Evolutionary conservation across 2,797 vertebrate species (phyloP), one percentile per base, ranked within the genome.

Genomic region (Vespertilio murinus): DNA sequence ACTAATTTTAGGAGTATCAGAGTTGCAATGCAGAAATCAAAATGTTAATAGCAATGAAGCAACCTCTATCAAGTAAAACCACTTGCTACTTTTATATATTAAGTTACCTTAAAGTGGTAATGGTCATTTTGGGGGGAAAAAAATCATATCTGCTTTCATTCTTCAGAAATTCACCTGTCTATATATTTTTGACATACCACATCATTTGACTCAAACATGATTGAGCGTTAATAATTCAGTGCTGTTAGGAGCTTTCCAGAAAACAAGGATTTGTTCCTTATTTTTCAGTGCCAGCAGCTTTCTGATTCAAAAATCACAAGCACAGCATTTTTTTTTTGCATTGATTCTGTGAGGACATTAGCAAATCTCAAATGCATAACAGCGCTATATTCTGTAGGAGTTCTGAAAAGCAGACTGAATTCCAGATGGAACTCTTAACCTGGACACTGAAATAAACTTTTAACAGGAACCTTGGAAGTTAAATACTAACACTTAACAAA

Each of bases 301-400:
- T 95, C 86, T 96, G 91, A 95, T 96, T 96, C 80, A 95, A 95
- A 95, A 97, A 96, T 93, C 74, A 95, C 38, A 90, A 95, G 3
- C 18, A 3, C 71, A 96, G 96, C 86, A 96, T 47, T 64, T 94
- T 94, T 49, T 94, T 54, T 92, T 88, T 91, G 3, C 47, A 95
- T 84, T 71, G 80, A 90, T 42, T 97, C 49, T 91, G 56, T 49
- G 80, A 96, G 90, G 6, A 33, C 80, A 96, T 96, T 96, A 96
- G 92, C 93, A 94, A 96, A 96, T 95, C 69, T 90, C 93, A 97
- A 96, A 94, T 71, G 94, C 96, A 97, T 73, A 96, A 25, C 69
- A 79, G 1, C 6, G 94, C 83, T 80, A 33, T 6, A 82, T 86
- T 92, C 86, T 80, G 35, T 14, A 91, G 52, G 7, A 88, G 25